Evolutionary conservation across 2,797 vertebrate species (phyloP).

Genomic region (Ceryle rudis): DNA sequence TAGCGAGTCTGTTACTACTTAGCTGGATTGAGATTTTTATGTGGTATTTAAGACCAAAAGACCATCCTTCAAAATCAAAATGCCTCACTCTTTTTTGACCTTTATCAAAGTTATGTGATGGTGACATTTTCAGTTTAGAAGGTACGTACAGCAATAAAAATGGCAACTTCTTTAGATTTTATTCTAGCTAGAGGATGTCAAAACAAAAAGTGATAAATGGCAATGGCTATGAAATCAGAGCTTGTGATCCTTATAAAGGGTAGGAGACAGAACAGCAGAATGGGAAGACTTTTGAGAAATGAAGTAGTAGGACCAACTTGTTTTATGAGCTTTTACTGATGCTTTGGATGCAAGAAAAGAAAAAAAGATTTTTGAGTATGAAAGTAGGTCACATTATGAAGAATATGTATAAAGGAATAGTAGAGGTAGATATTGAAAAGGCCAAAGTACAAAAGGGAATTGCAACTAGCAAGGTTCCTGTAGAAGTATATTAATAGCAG

Average conservation of each 20-base stretch:
- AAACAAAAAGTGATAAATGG: background rate
- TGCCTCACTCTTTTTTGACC: background rate
- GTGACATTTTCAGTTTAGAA: slow-evolving; percentile 24
- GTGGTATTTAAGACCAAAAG: background rate
- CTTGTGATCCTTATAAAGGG: background rate
- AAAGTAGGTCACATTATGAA: background rate
- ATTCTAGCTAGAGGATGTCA: background rate
- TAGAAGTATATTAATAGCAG: background rate
- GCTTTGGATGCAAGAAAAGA: background rate
- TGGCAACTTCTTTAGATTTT: background rate
- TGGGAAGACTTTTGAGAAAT: background rate
- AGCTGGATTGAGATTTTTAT: background rate
- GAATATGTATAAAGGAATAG: background rate
- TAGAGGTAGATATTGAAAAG: background rate
- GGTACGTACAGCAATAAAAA: background rate
- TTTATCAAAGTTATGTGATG: background rate
- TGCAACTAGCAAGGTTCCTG: background rate
- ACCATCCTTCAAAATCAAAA: background rate
- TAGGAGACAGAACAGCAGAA: background rate
- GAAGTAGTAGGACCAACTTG: background rate
- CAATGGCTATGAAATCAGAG: background rate
- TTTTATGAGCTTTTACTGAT: background rate
- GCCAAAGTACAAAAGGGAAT: background rate
- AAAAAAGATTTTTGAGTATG: accelerated
- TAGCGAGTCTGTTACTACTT: background rate